Conservation (phyloP, 2,113 vertebrate species). For the Lepidothrix coronata region DNA sequence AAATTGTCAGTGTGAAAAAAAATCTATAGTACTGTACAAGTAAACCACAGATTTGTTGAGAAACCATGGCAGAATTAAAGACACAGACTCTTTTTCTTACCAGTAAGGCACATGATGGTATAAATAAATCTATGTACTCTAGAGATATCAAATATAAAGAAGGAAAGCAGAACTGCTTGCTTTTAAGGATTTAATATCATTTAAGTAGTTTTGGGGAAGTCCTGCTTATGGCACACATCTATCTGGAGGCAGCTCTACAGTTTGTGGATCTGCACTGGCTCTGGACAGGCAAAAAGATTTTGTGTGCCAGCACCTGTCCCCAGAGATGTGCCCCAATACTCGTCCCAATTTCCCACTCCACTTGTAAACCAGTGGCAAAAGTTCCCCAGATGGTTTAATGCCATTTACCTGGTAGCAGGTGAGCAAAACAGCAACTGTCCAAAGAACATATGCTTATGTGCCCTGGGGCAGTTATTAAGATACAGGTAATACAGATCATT, state of each 20-base stretch:
- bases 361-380: not conserved
- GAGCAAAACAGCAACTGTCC: not conserved
- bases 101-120: not conserved
- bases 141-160: not conserved
- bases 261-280: not conserved
- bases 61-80: not conserved
- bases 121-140: not conserved
- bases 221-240: not conserved
- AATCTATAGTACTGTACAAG: not conserved
- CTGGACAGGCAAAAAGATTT: not conserved
- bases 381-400: not conserved
- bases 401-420: not conserved
- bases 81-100: not conserved
- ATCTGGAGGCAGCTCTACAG: not conserved
- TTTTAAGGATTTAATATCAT: not conserved
- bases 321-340: not conserved
- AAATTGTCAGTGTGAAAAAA: not conserved
- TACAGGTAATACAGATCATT: not conserved
- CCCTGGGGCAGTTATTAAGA: not conserved
- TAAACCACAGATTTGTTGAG: not conserved
- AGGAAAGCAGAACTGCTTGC: not conserved
- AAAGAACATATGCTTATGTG: not conserved
- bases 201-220: not conserved
- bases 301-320: not conserved
- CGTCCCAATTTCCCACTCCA: not conserved